These are phyloP conservation scores for Oryzias woworae DNA, from an alignment of 2,113 vertebrate genomes.

Conservation along the genomic window DNA sequence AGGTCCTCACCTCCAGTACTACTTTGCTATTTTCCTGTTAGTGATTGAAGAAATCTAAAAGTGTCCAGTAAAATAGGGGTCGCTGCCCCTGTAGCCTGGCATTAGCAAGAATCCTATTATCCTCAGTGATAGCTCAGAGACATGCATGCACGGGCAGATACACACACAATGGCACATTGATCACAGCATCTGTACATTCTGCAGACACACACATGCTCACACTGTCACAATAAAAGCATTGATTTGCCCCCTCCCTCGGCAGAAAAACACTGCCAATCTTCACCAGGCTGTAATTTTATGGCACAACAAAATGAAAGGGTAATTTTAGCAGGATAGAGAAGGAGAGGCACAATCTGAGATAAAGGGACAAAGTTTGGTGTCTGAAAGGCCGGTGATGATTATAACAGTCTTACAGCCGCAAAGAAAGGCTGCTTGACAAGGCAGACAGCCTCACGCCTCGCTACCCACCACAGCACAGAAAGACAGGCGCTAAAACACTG, in stretches of 20 bases:
- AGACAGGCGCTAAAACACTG: constrained; percentile 72
- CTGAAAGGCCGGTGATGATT: constrained; percentile 89
- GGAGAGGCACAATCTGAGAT: constrained; percentile 94
- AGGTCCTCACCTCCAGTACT: constrained; percentile 52
- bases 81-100: constrained; percentile 68
- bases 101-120: constrained; percentile 72
- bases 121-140: constrained; percentile 60
- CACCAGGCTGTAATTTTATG: constrained; percentile 96
- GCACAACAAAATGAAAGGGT: constrained; percentile 99
- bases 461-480: constrained; percentile 55
- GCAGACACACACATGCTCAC: constrained; percentile 22
- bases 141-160: constrained; percentile 28
- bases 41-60: constrained; percentile 73
- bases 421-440: constrained; percentile 75
- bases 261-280: constrained; percentile 97
- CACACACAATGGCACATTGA: constrained; percentile 57
- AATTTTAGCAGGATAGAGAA: constrained; percentile 91
- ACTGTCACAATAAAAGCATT: constrained; percentile 89
- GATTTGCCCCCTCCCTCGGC: constrained; percentile 85
- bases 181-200: constrained; percentile 63
- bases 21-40: constrained; percentile 71
- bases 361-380: constrained; percentile 80
- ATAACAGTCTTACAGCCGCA: constrained; percentile 73
- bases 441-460: constrained; percentile 71
- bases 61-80: constrained; percentile 69